Conservation (phyloP, 2,888 invertebrate species). For the Nemotelus pantherinus region DNA sequence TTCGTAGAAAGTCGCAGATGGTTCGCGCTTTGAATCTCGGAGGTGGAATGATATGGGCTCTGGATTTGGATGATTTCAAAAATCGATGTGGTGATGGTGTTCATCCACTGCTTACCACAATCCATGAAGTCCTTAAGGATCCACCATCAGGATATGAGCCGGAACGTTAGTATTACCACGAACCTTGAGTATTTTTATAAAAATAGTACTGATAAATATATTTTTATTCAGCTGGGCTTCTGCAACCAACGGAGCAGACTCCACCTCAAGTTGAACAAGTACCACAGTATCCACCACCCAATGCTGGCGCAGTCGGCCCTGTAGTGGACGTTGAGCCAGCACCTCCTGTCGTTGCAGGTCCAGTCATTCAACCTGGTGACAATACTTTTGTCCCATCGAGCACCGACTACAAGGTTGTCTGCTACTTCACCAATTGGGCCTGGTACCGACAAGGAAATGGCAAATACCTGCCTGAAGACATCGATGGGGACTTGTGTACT, state of each 20-base stretch:
- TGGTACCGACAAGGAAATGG: conserved; percentile 89
- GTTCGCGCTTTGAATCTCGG: conserved; percentile 80
- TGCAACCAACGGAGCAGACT: conserved; percentile 7
- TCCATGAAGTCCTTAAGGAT: conserved; percentile 76
- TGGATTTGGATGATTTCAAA: conserved; percentile 88
- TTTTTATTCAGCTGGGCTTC: conserved; percentile 17
- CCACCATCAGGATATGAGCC: conserved; percentile 57
- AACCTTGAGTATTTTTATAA: too few relatives aligned
- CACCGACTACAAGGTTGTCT: conserved; percentile 79
- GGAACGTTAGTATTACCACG: conserved; percentile 55
- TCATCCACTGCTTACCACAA: conserved; percentile 82
- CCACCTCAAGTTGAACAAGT: background rate
- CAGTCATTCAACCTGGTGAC: conserved; percentile 38
- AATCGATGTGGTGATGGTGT: conserved; percentile 82
- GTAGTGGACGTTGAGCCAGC: conserved; percentile 58
- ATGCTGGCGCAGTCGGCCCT: conserved; percentile 52
- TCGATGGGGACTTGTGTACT: conserved; percentile 86
- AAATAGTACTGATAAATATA: too few relatives aligned
- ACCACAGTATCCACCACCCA: background rate
- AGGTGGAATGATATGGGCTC: conserved; percentile 92
- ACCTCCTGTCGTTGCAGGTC: conserved; percentile 49
- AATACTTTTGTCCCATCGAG: conserved; percentile 47
- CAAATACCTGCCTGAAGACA: conserved; percentile 83
- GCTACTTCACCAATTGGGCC: conserved; percentile 94
- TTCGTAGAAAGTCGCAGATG: conserved; percentile 81